phyloP scores from a whole-genome alignment of 1,140 invertebrate species.

The Saccostrea echinata region DNA sequence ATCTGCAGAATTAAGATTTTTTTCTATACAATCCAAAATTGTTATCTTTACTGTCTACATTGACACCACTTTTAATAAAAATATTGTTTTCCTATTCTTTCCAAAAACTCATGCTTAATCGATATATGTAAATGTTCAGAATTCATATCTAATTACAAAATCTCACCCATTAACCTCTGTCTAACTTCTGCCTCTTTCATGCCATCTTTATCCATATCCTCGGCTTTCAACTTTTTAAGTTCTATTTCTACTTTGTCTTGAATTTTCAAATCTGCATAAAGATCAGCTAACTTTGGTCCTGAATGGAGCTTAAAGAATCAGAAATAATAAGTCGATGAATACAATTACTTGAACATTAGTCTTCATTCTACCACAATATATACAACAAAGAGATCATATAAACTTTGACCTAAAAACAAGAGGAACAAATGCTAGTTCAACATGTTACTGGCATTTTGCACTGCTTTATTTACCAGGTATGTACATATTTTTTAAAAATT shows the following conservation, averaged over 20 bases:
- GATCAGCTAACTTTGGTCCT: slow-evolving; percentile 90
- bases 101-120: neutral
- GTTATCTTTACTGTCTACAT: neutral
- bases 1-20: slow-evolving; percentile 52
- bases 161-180: slow-evolving; percentile 87
- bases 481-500: no score
- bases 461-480: no score
- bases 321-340: neutral
- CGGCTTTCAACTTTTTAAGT: slow-evolving; percentile 89
- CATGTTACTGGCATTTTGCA: no score
- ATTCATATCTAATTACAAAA: neutral
- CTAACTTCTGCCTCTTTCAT: slow-evolving; percentile 90
- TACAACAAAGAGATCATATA: no score
- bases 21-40: neutral
- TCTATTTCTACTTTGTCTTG: slow-evolving; percentile 95
- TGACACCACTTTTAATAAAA: neutral
- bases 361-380: no score
- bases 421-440: no score
- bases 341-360: neutral
- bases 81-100: neutral
- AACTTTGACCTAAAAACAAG: no score
- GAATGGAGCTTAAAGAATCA: slow-evolving; percentile 68
- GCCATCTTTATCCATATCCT: slow-evolving; percentile 92
- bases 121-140: neutral
- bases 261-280: slow-evolving; percentile 93